phyloP scores from a whole-genome alignment of 2,888 invertebrate species.

The Eristalis intricaria region DNA sequence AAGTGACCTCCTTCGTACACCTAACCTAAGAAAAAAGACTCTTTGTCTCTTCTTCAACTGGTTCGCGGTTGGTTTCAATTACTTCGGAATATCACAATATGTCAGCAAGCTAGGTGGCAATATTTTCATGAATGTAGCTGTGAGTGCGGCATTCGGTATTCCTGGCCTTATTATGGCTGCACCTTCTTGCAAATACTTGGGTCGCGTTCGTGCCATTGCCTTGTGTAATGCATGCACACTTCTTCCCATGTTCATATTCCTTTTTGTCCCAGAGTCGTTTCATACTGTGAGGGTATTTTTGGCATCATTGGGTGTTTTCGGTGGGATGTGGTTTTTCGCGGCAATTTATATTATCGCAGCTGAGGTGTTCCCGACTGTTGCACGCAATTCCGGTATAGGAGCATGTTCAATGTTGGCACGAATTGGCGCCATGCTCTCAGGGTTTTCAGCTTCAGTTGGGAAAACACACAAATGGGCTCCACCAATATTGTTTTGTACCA shows the following conservation, averaged over 20 bases:
- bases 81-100: constrained; percentile 93
- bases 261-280: constrained; percentile 81
- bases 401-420: constrained; percentile 90
- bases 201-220: constrained; percentile 86
- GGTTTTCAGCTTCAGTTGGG: not conserved
- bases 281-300: not conserved
- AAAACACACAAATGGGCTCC: not conserved
- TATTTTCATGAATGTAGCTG: constrained; percentile 89
- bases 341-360: constrained; percentile 92
- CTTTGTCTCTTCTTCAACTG: constrained; percentile 81
- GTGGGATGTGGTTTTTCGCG: constrained; percentile 89
- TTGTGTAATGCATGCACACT: constrained; percentile 85
- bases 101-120: constrained; percentile 89
- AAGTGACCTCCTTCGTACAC: constrained; percentile 85
- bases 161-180: constrained; percentile 83
- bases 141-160: constrained; percentile 87
- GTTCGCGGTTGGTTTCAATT: constrained; percentile 87
- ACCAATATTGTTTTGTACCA: not conserved
- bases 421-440: constrained; percentile 90
- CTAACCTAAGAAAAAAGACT: constrained; percentile 85
- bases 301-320: constrained; percentile 87
- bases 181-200: constrained; percentile 84
- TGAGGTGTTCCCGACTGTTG: constrained; percentile 92
- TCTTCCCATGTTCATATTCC: constrained; percentile 86
- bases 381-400: constrained; percentile 91